Base-by-base conservation (phyloP, 2,113 vertebrate species). In the Chitala chitala region DNA sequence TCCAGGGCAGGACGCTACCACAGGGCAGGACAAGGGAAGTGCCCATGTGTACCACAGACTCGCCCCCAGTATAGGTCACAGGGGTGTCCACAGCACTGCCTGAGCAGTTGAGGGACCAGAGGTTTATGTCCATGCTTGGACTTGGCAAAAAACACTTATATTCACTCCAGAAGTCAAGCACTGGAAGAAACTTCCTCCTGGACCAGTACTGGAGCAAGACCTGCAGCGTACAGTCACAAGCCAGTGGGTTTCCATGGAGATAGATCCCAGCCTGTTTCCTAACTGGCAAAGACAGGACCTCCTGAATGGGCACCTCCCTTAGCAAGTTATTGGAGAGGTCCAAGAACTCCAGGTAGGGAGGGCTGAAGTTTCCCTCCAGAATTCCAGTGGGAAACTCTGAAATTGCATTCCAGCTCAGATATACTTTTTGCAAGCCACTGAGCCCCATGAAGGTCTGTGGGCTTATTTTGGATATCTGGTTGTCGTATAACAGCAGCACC, bases 181-280 rank as follows among this genome's bases (percentile, higher is more conserved):
- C 81, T 0, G 93, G 88, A 24, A 59, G 83, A 79, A 93, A 94
- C 73, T 90, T 89, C 79, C 90, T 90, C 70, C 89, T 90, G 76
- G 85, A 83, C 94, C 93, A 95, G 76, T 91, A 93, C 78, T 88
- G 83, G 40, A 94, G 77, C 89, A 95, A 81, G 22, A 89, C 87
- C 1, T 90, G 82, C 44, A 93, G 79, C 1, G 81, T 40, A 36
- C 93, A 93, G 81, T 93, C 91, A 80, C 94, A 95, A 15, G 81
- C 71, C 78, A 95, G 86, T 0, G 91, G 93, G 77, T 95, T 95
- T 69, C 87, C 90, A 40, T 95, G 94, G 80, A 95, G 85, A 79
- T 93, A 93, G 81, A 94, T 86, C 64, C 87, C 88, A 71, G 84
- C 85, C 69, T 88, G 88, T 29, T 75, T 86, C 74, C 76, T 84